A percentile compares a stretch with the other conserved stretches of the same genome.
These are phyloP conservation scores for Rhamnusium bicolor DNA, from an alignment of 2,888 invertebrate species.

Conservation along the genomic window DNA sequence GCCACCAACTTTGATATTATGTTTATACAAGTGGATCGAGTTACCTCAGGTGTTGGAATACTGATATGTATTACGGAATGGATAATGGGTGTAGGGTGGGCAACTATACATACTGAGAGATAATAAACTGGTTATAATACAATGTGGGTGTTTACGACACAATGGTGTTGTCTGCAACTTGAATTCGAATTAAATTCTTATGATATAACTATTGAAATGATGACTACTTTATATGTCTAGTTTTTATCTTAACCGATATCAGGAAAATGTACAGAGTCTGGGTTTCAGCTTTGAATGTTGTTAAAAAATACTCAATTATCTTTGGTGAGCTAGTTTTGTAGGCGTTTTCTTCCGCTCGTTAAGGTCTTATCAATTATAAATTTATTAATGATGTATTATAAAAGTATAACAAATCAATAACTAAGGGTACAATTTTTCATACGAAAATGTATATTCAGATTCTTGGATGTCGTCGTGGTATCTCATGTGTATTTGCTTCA, in stretches of 20 bases:
- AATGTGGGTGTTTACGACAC: conserved; percentile 30
- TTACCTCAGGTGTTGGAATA: conserved; percentile 37
- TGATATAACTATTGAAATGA: conserved; percentile 9
- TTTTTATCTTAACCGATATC: conserved; percentile 1
- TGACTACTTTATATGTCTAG: conserved; percentile 1
- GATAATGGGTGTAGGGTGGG: conserved; percentile 30
- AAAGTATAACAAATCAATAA: too few species aligned
- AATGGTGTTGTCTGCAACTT: conserved; percentile 34
- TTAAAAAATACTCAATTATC: background rate
- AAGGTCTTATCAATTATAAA: too few species aligned
- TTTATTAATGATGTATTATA: too few species aligned
- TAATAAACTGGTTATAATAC: conserved; percentile 33
- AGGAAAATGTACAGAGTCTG: background rate
- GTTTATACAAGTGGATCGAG: conserved; percentile 32
- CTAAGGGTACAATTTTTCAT: too few species aligned
- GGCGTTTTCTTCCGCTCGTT: conserved; percentile 8
- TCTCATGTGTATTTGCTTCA: too few species aligned
- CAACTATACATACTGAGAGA: conserved; percentile 17
- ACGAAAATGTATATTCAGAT: too few species aligned
- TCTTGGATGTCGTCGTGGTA: too few species aligned
- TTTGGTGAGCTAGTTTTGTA: background rate
- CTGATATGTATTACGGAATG: conserved; percentile 29
- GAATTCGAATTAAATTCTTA: conserved; percentile 15
- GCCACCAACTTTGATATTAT: conserved; percentile 38
- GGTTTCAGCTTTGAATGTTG: background rate